phyloP scores from a whole-genome alignment of 2,113 vertebrate species.

The Marmota monax region DNA sequence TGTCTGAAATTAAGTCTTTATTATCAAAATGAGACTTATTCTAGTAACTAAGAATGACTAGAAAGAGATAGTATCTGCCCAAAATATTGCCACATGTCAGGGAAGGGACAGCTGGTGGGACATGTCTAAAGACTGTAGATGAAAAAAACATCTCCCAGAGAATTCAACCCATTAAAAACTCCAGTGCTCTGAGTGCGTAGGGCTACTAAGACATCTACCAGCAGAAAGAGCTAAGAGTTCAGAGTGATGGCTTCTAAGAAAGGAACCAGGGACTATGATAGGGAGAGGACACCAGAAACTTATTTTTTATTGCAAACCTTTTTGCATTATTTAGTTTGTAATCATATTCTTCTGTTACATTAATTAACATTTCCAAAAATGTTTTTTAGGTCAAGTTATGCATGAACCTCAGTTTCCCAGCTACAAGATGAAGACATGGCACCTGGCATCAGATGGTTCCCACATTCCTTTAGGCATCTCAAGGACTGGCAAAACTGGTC shows the following conservation, averaged over 20 bases:
- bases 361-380: not conserved
- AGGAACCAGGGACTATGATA: not conserved
- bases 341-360: not conserved
- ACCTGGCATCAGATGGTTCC: not conserved
- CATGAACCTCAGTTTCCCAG: not conserved
- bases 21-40: not conserved
- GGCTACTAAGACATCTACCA: no score
- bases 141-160: no score
- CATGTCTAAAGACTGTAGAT: not conserved
- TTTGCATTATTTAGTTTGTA: not conserved
- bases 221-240: not conserved
- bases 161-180: no score
- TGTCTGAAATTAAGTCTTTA: not conserved
- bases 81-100: not conserved
- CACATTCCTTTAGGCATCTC: not conserved
- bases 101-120: not conserved
- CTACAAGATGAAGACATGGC: not conserved
- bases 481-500: not conserved
- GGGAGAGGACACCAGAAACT: no score
- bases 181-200: rapidly evolving
- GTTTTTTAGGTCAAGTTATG: not conserved
- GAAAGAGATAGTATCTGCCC: not conserved
- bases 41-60: not conserved
- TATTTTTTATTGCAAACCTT: not conserved
- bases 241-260: not conserved